Conservation (phyloP, 2,797 vertebrate genomes). For the Selene dorsalis region DNA sequence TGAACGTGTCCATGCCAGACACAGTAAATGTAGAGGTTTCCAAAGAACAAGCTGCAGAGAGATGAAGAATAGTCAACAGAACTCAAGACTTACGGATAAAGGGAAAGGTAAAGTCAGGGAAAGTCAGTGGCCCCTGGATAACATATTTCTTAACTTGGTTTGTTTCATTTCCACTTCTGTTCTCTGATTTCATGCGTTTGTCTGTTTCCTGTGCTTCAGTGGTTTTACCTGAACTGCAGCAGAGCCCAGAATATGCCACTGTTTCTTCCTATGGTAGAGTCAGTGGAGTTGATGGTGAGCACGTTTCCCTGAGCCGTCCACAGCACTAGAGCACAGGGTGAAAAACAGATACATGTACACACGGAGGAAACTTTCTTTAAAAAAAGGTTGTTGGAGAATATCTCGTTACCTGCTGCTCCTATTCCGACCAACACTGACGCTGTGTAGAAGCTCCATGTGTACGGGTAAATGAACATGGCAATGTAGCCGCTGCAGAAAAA, state of each 20-base stretch:
- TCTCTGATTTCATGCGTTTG: not conserved
- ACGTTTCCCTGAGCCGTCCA: slow-evolving; percentile 98
- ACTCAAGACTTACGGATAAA: not conserved
- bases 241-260: slow-evolving; percentile 98
- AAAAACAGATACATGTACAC: not conserved
- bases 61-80: not conserved
- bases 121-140: not conserved
- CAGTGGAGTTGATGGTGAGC: slow-evolving; percentile 93
- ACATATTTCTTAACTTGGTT: too few relatives aligned
- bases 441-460: slow-evolving; percentile 95
- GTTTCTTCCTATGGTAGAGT: slow-evolving; percentile 93
- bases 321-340: slow-evolving; percentile 83
- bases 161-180: not conserved
- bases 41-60: slow-evolving; percentile 92
- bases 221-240: slow-evolving; percentile 91
- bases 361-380: too few relatives aligned
- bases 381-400: accelerated
- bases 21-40: slow-evolving; percentile 95
- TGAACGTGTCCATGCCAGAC: slow-evolving; percentile 94
- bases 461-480: slow-evolving; percentile 95
- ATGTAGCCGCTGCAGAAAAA: slow-evolving; percentile 88
- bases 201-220: not conserved
- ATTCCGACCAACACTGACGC: slow-evolving; percentile 94
- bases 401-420: slow-evolving; percentile 90
- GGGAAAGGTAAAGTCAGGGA: not conserved